A percentile compares a stretch with the other conserved stretches of the same genome.
These are phyloP conservation scores for Oryzias sinensis DNA, from an alignment of 2,797 vertebrate species.

Conservation along the genomic window DNA sequence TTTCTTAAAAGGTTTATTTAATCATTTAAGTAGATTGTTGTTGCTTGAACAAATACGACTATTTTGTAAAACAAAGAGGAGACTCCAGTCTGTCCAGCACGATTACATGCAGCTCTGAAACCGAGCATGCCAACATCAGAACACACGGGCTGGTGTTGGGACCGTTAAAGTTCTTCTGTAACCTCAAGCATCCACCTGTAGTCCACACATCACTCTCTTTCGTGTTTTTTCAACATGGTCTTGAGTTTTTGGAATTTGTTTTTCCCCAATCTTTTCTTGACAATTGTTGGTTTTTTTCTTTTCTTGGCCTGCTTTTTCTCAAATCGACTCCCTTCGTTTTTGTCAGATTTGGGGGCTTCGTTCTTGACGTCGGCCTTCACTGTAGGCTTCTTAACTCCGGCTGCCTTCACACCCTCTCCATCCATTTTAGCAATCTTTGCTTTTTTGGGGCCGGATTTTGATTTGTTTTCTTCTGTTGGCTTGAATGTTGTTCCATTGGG, in stretches of 20 bases:
- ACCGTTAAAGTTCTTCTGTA: conserved; percentile 14
- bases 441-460: conserved; percentile 66
- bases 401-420: conserved; percentile 44
- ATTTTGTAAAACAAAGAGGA: too few species aligned
- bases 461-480: conserved; percentile 29
- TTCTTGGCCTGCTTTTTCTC: conserved; percentile 70
- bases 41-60: too few species aligned
- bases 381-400: conserved; percentile 33
- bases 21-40: too few species aligned
- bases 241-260: conserved; percentile 77
- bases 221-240: conserved; percentile 47
- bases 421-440: conserved; percentile 73
- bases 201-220: conserved; percentile 28
- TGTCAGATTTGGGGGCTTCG: conserved; percentile 38
- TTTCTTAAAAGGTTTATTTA: too few species aligned
- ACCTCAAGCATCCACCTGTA: conserved; percentile 16
- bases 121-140: conserved; percentile 2
- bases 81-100: too few species aligned
- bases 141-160: not conserved
- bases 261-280: conserved; percentile 71
- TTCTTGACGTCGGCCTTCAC: conserved; percentile 23
- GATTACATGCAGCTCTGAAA: not conserved
- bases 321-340: conserved; percentile 60
- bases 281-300: conserved; percentile 45
- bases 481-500: conserved; percentile 53